phyloP scores from a whole-genome alignment of 2,797 vertebrate species.

The Acanthornis magna region DNA sequence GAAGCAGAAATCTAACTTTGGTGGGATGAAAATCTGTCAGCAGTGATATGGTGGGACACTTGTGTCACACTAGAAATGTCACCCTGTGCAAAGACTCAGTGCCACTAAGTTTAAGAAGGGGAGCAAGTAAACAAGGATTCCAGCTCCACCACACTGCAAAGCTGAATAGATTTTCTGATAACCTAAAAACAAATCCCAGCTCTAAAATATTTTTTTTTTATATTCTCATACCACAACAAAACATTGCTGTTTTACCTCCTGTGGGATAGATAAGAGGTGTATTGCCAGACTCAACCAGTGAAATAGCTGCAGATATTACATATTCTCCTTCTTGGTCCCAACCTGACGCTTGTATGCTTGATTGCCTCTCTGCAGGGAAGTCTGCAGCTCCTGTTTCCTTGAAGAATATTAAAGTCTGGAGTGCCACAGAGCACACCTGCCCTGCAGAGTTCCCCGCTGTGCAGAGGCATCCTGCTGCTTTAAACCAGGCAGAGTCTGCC shows the following conservation, averaged over 20 bases:
- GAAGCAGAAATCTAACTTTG: background rate
- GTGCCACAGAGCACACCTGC: background rate
- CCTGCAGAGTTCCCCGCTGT: slow-evolving; percentile 9
- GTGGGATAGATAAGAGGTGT: background rate
- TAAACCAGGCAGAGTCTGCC: background rate
- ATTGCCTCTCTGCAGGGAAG: slow-evolving; percentile 54
- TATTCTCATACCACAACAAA: background rate
- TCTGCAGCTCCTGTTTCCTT: slow-evolving; percentile 12
- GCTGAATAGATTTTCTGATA: background rate
- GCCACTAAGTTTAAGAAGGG: background rate
- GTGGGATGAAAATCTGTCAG: background rate
- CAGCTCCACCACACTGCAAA: background rate
- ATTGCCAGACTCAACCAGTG: background rate
- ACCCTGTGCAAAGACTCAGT: background rate
- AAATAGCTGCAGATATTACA: background rate
- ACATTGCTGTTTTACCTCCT: slow-evolving; percentile 11
- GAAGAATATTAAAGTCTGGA: slow-evolving; percentile 23
- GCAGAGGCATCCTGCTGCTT: slow-evolving; percentile 4
- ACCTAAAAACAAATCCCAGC: background rate
- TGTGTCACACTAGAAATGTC: background rate
- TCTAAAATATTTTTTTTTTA: background rate
- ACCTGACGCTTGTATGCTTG: background rate
- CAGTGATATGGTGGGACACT: background rate
- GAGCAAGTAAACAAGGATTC: background rate
- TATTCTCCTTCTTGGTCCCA: background rate